Evolutionary conservation across 2,113 vertebrate genomes (phyloP).

Genomic region (Apus apus): DNA sequence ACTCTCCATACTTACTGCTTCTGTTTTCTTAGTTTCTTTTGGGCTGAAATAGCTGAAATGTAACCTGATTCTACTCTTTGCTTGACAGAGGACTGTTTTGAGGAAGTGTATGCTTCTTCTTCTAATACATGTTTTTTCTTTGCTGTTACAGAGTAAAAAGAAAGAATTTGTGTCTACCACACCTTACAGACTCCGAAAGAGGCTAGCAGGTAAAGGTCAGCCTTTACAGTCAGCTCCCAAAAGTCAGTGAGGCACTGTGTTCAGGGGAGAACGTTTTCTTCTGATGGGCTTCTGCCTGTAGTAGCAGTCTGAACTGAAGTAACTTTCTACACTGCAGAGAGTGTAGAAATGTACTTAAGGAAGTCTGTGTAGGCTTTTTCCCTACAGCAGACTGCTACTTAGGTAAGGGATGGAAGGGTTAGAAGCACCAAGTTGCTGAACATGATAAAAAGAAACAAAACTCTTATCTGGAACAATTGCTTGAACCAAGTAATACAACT

Average conservation of each 20-base stretch:
- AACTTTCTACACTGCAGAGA: neutral
- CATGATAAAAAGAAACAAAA: neutral
- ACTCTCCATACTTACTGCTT: neutral
- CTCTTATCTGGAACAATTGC: neutral
- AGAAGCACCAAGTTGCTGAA: neutral
- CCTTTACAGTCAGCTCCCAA: constrained; percentile 2
- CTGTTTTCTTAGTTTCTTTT: neutral
- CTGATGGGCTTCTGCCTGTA: neutral
- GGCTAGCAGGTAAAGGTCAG: constrained; percentile 83
- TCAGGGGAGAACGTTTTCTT: neutral
- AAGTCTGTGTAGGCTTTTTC: neutral
- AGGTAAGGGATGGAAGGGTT: neutral
- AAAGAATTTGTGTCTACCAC: constrained; percentile 86
- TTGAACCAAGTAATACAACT: neutral
- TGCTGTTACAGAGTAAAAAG: constrained; percentile 80
- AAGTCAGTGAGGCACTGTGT: neutral
- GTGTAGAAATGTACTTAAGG: neutral
- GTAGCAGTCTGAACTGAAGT: neutral
- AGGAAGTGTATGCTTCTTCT: neutral
- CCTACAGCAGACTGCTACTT: neutral
- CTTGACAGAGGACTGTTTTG: neutral
- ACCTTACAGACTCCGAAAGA: constrained; percentile 87
- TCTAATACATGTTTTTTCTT: neutral
- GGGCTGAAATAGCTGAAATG: neutral
- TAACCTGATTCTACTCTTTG: neutral